These are phyloP conservation scores for Xenopus borealis DNA, from an alignment of 2,113 vertebrate genomes.

Conservation along the genomic window DNA sequence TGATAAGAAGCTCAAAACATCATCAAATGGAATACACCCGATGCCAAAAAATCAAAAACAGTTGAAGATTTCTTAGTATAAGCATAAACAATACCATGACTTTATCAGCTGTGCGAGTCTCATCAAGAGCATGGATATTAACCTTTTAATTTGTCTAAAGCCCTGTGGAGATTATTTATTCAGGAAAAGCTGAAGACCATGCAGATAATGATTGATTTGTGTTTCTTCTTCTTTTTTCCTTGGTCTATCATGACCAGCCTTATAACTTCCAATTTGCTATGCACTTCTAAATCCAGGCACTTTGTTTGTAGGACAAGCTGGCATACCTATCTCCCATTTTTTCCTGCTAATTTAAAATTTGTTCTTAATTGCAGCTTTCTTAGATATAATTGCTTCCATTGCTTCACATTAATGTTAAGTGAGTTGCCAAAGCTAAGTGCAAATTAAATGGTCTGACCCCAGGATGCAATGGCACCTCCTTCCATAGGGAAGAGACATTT, in stretches of 20 bases:
- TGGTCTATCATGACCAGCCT: background rate
- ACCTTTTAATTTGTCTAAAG: constrained; percentile 24
- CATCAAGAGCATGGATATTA: constrained; percentile 18
- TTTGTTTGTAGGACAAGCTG: background rate
- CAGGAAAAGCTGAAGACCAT: constrained; percentile 22
- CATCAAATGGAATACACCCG: too few species aligned
- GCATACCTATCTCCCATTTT: background rate
- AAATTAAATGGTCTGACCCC: too few species aligned
- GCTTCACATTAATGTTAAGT: too few species aligned
- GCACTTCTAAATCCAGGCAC: background rate
- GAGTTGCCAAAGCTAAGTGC: too few species aligned
- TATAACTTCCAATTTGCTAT: background rate
- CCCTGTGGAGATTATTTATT: constrained; percentile 45
- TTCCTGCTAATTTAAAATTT: too few species aligned
- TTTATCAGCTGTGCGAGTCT: constrained; percentile 3
- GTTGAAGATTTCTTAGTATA: background rate
- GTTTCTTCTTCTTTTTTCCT: background rate
- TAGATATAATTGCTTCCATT: too few species aligned
- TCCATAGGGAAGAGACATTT: background rate
- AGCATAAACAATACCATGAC: background rate
- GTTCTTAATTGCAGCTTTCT: too few species aligned
- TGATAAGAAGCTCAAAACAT: too few species aligned
- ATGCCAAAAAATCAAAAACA: background rate
- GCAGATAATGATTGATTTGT: background rate
- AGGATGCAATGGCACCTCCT: too few species aligned